Evolutionary conservation across 2,888 invertebrate species (phyloP), one percentile per base, ranked within the genome.

Genomic region (Parnassius mnemosyne): DNA sequence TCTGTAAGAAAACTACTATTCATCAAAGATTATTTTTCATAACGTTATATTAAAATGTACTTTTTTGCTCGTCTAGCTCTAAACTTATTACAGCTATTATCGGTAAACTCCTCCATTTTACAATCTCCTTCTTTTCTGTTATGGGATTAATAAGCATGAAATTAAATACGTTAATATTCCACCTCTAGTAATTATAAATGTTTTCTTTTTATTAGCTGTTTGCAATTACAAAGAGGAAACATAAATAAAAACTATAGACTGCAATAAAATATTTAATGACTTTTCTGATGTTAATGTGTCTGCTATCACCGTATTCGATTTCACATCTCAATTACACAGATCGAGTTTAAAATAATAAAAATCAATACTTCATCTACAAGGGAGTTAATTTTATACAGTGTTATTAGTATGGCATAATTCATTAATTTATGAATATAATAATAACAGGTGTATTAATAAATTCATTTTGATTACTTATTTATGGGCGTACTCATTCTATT

Each of bases 301-400:
- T 49, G 51, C 64, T 46, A 54, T 51, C 57, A 44, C 34, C 13
- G 44, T 34, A 57, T 10, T 57, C 56, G 59, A 61, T 66, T 63
- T 47, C 58, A 64, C 65, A 53, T 54, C 65, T 64, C 64, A 60
- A 67, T 63, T 59, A 64, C 63, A 54, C 63, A 43, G 62, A 47
- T 20, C 53, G 50, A 51, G 59, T 63, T 67, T 65, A 57, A 66
- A 68, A 68, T 66, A 69, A 67, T 69, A 69, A 69, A 69, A 69
- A 65, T 69, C 67, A 66, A 69, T 69, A 67, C 62, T 63, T 64
- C 55, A 56, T 58, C 65, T 55, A 58, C 58, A 61, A 49, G 34
- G 56, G 42, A 44, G 58, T 63, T 55, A 59, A 64, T 64, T 60
- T 63, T 34, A 58, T 54, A 58, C 57, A n/a, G 43, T 49, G 41